Evolutionary conservation across 2,113 vertebrate species (phyloP), one percentile per base, ranked within the genome.

Genomic region (Halcyon senegalensis): DNA sequence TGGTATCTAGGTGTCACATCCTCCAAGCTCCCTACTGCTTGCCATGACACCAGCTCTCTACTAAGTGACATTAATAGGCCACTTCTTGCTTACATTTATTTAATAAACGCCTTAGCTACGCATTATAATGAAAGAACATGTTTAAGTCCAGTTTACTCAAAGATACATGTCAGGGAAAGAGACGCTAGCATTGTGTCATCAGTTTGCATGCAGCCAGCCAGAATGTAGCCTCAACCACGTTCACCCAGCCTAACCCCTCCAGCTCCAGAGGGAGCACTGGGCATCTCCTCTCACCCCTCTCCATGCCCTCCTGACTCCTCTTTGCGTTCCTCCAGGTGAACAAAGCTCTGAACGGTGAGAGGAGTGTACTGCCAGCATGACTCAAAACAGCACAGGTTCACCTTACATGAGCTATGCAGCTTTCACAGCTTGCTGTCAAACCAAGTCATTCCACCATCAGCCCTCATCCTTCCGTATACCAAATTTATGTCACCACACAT

Each of bases 311-410:
- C 50, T 48, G 39, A 23, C 35, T 73, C 30, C 50, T 59, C 67
- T 64, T 72, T 53, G 28, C 12, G 7, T 7, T 44, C 70, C 33
- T n/a, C 35, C 1, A 0, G 33, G 35, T 56, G 27, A 60, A 62
- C 1, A 4, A 68, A 89, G 33, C 1, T 1, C 17, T 25, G 20
- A 16, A 14, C 1, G 0, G 21, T 1, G 0, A 74, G 31, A 8
- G 7, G 4, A 91, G 13, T 0, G 1, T 4, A 13, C n/a, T 66
- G 19, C n/a, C 51, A 58, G 3, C 9, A 0, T 3, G 20, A 83
- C n/a, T 30, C 46, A 55, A 37, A 63, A 9, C 12, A 74, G 24
- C 7, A 2, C 59, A 67, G 27, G 33, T 48, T 89, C 62, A 39
- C 30, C 62, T 87, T 25, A 37, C 3, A 3, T 0, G 15, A 94